phyloP scores from a whole-genome alignment of 1,140 invertebrate species.

The Drosophila athabasca region DNA sequence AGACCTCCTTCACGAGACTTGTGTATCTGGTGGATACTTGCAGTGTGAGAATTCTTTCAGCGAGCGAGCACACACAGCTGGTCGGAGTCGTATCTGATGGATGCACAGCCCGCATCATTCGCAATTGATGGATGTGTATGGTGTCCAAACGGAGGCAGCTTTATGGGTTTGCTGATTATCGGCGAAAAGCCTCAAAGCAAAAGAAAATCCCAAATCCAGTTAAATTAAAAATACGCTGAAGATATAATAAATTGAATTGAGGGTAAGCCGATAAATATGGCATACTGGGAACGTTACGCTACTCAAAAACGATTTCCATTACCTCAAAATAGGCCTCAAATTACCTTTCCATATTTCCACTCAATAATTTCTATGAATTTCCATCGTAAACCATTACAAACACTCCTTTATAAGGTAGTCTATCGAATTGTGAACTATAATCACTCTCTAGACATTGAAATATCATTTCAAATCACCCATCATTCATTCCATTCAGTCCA shows the following conservation, averaged over 20 bases:
- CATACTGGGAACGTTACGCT: too few relatives aligned
- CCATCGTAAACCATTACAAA: too few relatives aligned
- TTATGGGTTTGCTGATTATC: slow-evolving; percentile 28
- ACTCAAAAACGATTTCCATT: too few relatives aligned
- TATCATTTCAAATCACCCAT: not conserved
- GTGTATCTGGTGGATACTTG: slow-evolving; percentile 1
- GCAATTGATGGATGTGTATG: slow-evolving; percentile 35
- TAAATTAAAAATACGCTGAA: too few relatives aligned
- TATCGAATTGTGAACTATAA: too few relatives aligned
- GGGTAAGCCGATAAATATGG: too few relatives aligned
- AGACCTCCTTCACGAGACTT: not conserved
- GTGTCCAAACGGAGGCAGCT: slow-evolving; percentile 23
- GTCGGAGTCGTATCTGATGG: slow-evolving; percentile 21
- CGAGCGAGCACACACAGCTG: slow-evolving; percentile 12
- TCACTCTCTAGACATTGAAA: not conserved
- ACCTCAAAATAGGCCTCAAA: too few relatives aligned
- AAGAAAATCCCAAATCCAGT: slow-evolving; percentile 20
- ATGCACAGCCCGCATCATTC: slow-evolving; percentile 32
- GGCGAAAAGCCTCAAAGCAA: slow-evolving; percentile 14
- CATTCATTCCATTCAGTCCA: not conserved
- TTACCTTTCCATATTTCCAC: too few relatives aligned
- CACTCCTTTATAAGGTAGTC: too few relatives aligned
- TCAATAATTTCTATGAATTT: too few relatives aligned
- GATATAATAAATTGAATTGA: too few relatives aligned
- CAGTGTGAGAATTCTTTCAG: slow-evolving; percentile 33